phyloP scores from a whole-genome alignment of 2,113 vertebrate species.

The Hippotragus niger region DNA sequence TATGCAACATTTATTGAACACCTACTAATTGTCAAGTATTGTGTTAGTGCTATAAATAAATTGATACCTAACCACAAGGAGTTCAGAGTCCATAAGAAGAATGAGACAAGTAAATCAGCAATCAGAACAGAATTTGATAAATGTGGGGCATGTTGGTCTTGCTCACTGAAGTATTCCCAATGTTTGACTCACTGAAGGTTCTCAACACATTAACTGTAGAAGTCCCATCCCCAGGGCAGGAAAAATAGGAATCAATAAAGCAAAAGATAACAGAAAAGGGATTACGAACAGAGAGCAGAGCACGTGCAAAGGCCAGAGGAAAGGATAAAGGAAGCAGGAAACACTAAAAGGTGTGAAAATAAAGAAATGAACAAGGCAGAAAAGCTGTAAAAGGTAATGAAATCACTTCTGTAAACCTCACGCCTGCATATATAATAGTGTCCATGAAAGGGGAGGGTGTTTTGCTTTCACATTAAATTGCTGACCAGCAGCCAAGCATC shows the following conservation, averaged over 20 bases:
- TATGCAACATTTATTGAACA: background rate
- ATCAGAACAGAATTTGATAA: slow-evolving; percentile 1
- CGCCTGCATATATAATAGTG: background rate
- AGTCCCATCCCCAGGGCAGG: background rate
- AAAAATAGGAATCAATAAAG: background rate
- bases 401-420: background rate
- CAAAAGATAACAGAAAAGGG: background rate
- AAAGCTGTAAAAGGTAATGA: background rate
- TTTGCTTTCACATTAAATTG: slow-evolving; percentile 7
- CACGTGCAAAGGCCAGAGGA: background rate
- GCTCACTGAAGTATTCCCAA: background rate
- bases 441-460: background rate
- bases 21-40: background rate
- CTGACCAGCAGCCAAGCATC: slow-evolving; percentile 7
- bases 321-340: background rate
- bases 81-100: background rate
- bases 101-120: background rate
- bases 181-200: background rate
- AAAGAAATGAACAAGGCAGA: background rate
- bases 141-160: background rate
- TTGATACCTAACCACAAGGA: background rate
- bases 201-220: background rate
- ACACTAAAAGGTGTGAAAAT: background rate
- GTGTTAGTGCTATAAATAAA: slow-evolving; percentile 2
- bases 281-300: background rate